Conservation (phyloP, 1,140 invertebrate genomes). For the Andrena cerasifolii region DNA sequence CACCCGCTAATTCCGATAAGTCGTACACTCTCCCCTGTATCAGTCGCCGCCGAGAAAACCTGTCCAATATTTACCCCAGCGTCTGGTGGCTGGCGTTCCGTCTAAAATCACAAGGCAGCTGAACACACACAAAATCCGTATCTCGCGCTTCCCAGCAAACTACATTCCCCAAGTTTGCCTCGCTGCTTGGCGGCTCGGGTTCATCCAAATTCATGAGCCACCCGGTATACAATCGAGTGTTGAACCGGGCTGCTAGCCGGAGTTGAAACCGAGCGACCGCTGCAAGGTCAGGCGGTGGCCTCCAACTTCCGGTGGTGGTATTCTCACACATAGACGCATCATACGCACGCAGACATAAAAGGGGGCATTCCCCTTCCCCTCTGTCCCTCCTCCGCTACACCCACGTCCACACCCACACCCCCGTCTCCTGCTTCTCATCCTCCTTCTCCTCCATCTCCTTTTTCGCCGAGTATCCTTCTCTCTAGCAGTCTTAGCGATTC, state of each 20-base stretch:
- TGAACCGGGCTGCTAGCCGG: conserved; percentile 66
- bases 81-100: no score
- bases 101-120: no score
- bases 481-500: background rate
- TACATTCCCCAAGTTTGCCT: background rate
- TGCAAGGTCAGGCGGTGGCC: conserved; percentile 81
- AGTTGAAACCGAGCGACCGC: conserved; percentile 69
- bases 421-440: background rate
- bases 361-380: conserved; percentile 43
- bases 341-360: conserved; percentile 62
- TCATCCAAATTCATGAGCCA: conserved; percentile 51
- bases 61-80: background rate
- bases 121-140: background rate
- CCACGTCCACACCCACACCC: conserved; percentile 6
- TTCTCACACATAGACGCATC: conserved; percentile 56
- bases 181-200: background rate
- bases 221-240: conserved; percentile 68
- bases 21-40: no score
- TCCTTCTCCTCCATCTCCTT: conserved; percentile 6
- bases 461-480: background rate
- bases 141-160: conserved; percentile 19
- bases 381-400: conserved; percentile 7
- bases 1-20: background rate
- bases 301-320: conserved; percentile 81
- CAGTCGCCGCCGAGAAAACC: conserved; percentile 7